Conservation (phyloP, 2,888 invertebrate species). For the Dolomedes plantarius region DNA sequence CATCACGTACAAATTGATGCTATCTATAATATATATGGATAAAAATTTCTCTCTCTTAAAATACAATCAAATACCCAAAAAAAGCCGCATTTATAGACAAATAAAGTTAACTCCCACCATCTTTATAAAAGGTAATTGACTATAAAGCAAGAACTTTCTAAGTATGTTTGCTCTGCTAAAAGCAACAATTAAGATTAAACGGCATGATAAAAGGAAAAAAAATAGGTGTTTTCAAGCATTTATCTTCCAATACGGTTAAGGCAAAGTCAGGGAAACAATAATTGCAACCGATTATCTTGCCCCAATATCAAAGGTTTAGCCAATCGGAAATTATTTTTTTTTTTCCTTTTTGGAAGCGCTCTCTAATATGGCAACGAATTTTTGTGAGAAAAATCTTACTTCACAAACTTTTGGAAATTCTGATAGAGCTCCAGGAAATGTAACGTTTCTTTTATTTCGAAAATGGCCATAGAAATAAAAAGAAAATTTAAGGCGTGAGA, state of each 20-base stretch:
- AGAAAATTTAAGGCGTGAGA: no score
- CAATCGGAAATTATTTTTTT: background rate
- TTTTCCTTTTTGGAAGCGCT: no score
- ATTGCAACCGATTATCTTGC: constrained; percentile 47
- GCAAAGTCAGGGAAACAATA: constrained; percentile 31
- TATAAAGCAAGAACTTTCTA: background rate
- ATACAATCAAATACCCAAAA: no score
- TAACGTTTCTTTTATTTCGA: background rate
- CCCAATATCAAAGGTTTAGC: constrained; percentile 12
- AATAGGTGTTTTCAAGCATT: background rate
- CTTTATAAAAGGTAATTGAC: background rate
- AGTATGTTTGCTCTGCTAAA: constrained; percentile 21
- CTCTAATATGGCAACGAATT: no score
- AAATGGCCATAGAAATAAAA: background rate
- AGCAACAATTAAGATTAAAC: constrained; percentile 18
- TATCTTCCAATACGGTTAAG: background rate
- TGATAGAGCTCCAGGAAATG: background rate
- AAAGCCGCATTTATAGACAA: no score
- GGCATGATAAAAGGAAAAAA: background rate
- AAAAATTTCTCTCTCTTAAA: no score
- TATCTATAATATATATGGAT: no score
- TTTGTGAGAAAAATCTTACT: no score
- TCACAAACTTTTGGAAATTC: background rate
- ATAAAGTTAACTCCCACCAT: no score
- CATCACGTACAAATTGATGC: no score